A percentile compares a stretch with the other conserved stretches of the same genome.
These are phyloP conservation scores for Pterocles orientalis DNA, from an alignment of 2,113 vertebrate genomes.

Conservation along the genomic window DNA sequence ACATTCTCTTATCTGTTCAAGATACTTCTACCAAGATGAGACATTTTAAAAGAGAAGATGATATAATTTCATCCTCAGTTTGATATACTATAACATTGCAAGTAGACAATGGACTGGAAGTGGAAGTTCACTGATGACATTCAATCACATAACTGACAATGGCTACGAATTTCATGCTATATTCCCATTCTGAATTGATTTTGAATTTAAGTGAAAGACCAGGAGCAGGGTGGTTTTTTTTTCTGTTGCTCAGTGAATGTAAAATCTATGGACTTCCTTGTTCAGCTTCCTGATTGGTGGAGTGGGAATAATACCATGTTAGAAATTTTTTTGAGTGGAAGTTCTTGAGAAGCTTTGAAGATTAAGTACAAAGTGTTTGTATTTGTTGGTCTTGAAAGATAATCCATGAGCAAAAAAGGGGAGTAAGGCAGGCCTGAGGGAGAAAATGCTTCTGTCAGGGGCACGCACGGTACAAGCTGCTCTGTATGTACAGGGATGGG, in stretches of 20 bases:
- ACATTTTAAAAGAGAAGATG: not conserved
- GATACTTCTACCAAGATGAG: not conserved
- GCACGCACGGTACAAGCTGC: not conserved
- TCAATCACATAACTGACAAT: not conserved
- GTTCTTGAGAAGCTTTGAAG: not conserved
- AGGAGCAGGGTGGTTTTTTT: not conserved
- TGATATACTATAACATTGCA: not conserved
- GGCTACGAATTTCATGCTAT: not conserved
- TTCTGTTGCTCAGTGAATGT: not conserved
- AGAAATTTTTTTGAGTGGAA: not conserved
- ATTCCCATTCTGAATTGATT: not conserved
- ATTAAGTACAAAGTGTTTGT: not conserved
- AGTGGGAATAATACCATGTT: not conserved
- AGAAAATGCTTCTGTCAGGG: not conserved
- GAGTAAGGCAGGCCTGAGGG: not conserved
- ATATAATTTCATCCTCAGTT: not conserved
- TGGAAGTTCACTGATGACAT: not conserved
- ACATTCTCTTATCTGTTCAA: not conserved
- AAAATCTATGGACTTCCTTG: not conserved
- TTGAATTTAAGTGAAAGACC: not conserved
- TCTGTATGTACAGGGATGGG: not conserved
- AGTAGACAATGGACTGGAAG: not conserved
- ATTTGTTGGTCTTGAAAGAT: not conserved
- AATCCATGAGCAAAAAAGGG: not conserved
- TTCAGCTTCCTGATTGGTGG: not conserved